phyloP scores from a whole-genome alignment of 2,113 vertebrate species.

The Micromys minutus region DNA sequence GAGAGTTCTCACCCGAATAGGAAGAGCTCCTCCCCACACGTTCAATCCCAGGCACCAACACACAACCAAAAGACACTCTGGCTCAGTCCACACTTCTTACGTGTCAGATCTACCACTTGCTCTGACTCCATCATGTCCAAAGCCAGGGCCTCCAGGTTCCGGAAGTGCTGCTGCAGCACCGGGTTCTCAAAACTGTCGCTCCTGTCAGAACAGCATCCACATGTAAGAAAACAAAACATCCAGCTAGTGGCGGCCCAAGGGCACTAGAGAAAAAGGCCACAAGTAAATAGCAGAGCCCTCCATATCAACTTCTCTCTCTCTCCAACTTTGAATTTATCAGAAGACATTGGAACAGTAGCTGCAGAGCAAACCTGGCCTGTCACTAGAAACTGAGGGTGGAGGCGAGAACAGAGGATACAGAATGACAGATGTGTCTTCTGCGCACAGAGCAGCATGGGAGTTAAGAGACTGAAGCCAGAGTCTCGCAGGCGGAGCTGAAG shows the following conservation, averaged over 20 bases:
- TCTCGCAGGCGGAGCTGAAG: background rate
- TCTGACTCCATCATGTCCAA: constrained; percentile 93
- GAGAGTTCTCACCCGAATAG: background rate
- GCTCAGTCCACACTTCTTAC: constrained; percentile 84
- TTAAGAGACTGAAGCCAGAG: background rate
- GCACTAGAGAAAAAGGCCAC: background rate
- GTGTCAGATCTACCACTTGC: constrained; percentile 91
- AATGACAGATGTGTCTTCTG: background rate
- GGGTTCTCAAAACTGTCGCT: constrained; percentile 97
- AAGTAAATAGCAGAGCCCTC: background rate
- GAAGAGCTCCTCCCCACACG: background rate
- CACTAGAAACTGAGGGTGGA: background rate
- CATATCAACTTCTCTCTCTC: background rate
- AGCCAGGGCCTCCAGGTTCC: constrained; percentile 97
- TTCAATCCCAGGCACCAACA: background rate
- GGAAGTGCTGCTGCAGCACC: constrained; percentile 94
- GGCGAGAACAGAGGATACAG: background rate
- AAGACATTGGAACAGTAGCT: background rate
- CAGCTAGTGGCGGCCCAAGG: background rate
- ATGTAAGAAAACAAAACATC: background rate
- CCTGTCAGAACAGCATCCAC: constrained; percentile 82
- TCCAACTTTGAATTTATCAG: background rate
- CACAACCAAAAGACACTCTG: background rate
- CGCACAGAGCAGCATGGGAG: background rate
- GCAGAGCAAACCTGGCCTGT: background rate